Percentiles rank a stretch among this genome's conserved stretches.
Conservation (phyloP, 2,888 invertebrate species). For the Lottia gigantea region DNA sequence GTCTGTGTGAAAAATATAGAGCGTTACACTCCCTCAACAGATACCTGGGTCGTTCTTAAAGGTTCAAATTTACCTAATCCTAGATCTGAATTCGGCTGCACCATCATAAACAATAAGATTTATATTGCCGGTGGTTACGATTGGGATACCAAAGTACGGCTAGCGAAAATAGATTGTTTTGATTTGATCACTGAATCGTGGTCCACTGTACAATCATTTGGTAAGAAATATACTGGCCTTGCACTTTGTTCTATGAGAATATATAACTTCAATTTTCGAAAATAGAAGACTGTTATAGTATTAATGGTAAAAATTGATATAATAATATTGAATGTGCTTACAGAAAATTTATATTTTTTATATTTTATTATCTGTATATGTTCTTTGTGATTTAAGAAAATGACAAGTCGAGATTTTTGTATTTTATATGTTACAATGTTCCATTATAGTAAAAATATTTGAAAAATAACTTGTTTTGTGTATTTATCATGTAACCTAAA, state of each 20-base stretch:
- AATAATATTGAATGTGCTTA: no score
- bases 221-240: slow-evolving; percentile 39
- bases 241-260: slow-evolving; percentile 15
- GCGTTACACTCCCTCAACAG: slow-evolving; percentile 35
- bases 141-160: slow-evolving; percentile 42
- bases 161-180: slow-evolving; percentile 40
- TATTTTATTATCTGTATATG: no score
- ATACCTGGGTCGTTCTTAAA: slow-evolving; percentile 43
- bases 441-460: no score
- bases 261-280: neutral
- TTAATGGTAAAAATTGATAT: no score
- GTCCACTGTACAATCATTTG: slow-evolving; percentile 29
- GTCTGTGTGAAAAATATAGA: slow-evolving; percentile 41
- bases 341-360: no score
- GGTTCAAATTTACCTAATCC: slow-evolving; percentile 38
- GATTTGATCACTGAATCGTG: slow-evolving; percentile 41
- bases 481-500: no score
- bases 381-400: no score
- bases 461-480: no score
- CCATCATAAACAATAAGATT: slow-evolving; percentile 36
- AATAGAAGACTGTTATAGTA: no score
- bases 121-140: slow-evolving; percentile 52
- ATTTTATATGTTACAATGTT: no score
- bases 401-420: no score
- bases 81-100: slow-evolving; percentile 47